Conservation (phyloP, 2,797 vertebrate species). For the Pangasius krempfi region DNA sequence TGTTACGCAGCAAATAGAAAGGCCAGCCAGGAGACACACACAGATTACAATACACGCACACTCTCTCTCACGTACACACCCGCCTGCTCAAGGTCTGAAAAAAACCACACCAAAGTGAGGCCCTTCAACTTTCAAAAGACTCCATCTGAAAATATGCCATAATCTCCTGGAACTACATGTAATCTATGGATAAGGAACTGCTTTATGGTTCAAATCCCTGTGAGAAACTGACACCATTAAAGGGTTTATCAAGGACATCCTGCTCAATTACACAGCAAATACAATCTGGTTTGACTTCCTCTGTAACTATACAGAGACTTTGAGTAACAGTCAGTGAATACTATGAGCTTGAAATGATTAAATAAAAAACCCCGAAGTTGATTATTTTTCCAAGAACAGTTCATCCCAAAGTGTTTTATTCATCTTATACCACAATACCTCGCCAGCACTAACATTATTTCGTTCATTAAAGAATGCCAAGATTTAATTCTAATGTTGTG, state of each 20-base stretch:
- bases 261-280: slow-evolving; percentile 45
- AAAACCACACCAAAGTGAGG: slow-evolving; percentile 54
- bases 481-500: not conserved
- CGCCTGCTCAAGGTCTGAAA: slow-evolving; percentile 38
- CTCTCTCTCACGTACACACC: slow-evolving; percentile 65
- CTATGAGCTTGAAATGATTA: not conserved
- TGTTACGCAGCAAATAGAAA: slow-evolving; percentile 50
- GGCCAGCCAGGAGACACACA: slow-evolving; percentile 56
- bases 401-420: not conserved
- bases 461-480: not conserved
- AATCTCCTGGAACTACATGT: slow-evolving; percentile 52
- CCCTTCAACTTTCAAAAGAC: slow-evolving; percentile 45
- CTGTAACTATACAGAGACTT: slow-evolving; percentile 41
- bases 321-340: not conserved
- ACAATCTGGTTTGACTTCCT: slow-evolving; percentile 48
- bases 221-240: slow-evolving; percentile 53
- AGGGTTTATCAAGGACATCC: slow-evolving; percentile 56
- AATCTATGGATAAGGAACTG: slow-evolving; percentile 56
- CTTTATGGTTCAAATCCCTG: slow-evolving; percentile 53
- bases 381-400: not conserved
- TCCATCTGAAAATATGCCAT: slow-evolving; percentile 47
- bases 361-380: not conserved
- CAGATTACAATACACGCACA: slow-evolving; percentile 46
- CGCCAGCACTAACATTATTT: not conserved
- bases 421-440: not conserved